Conservation (phyloP, 2,888 invertebrate species). For the Acleris cristana region DNA sequence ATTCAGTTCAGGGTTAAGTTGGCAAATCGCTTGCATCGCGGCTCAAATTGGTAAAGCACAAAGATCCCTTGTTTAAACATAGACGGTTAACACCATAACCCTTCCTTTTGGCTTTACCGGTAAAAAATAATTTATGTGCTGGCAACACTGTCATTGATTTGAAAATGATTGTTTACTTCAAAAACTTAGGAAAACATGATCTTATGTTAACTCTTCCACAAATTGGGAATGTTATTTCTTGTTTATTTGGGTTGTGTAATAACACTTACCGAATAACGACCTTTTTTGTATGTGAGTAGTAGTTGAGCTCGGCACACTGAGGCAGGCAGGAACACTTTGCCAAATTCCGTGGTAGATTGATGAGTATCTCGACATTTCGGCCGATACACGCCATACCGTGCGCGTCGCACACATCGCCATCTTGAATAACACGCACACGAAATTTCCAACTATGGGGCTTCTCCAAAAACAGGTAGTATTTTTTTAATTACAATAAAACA, state of each 20-base stretch:
- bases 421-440: constrained; percentile 50
- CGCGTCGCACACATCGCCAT: constrained; percentile 79
- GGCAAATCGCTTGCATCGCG: too few species aligned
- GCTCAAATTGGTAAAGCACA: too few species aligned
- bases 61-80: too few species aligned
- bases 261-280: constrained; percentile 72
- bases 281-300: constrained; percentile 79
- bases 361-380: constrained; percentile 76
- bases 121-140: too few species aligned
- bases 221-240: too few species aligned
- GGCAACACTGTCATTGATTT: too few species aligned
- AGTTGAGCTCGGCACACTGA: constrained; percentile 79
- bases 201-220: too few species aligned
- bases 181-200: too few species aligned
- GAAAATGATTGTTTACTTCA: too few species aligned
- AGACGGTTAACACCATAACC: too few species aligned
- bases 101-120: too few species aligned
- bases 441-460: neutral
- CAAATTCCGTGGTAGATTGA: constrained; percentile 78
- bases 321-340: constrained; percentile 79
- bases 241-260: neutral
- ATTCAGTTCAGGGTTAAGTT: too few species aligned
- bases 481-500: neutral
- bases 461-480: neutral
- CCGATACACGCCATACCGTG: constrained; percentile 82